phyloP scores from a whole-genome alignment of 2,113 vertebrate genomes.

The Entomyzon cyanotis region DNA sequence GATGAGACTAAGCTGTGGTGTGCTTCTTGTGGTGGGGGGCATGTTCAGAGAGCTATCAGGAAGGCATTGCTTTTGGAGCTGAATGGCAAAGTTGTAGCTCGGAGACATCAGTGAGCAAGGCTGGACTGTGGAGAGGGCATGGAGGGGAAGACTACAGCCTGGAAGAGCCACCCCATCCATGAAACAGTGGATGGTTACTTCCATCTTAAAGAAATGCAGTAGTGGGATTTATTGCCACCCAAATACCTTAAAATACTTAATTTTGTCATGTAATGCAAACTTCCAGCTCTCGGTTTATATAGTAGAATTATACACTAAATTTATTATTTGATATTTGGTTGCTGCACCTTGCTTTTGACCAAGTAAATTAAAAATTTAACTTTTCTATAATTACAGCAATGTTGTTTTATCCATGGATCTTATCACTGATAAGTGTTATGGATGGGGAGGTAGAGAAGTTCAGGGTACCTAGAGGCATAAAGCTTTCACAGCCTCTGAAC shows the following conservation, averaged over 20 bases:
- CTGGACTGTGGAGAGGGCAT: background rate
- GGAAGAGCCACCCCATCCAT: background rate
- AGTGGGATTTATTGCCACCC: background rate
- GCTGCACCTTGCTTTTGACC: background rate
- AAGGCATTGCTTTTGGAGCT: background rate
- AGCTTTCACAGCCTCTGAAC: background rate
- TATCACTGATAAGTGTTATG: background rate
- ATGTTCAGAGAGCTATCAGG: background rate
- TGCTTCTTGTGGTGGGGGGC: background rate
- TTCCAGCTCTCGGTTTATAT: background rate
- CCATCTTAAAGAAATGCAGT: background rate
- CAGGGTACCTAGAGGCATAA: background rate
- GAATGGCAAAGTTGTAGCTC: background rate
- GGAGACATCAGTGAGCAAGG: background rate
- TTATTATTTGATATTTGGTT: background rate
- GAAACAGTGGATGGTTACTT: background rate
- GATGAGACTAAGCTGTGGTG: background rate
- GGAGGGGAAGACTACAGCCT: background rate
- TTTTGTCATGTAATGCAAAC: rapidly evolving
- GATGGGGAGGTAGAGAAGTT: background rate
- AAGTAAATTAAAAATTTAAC: background rate
- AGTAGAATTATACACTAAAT: background rate
- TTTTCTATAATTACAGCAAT: background rate
- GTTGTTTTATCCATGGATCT: background rate
- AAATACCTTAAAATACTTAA: background rate